Conservation (phyloP, 2,113 vertebrate genomes). For the Helogale parvula region DNA sequence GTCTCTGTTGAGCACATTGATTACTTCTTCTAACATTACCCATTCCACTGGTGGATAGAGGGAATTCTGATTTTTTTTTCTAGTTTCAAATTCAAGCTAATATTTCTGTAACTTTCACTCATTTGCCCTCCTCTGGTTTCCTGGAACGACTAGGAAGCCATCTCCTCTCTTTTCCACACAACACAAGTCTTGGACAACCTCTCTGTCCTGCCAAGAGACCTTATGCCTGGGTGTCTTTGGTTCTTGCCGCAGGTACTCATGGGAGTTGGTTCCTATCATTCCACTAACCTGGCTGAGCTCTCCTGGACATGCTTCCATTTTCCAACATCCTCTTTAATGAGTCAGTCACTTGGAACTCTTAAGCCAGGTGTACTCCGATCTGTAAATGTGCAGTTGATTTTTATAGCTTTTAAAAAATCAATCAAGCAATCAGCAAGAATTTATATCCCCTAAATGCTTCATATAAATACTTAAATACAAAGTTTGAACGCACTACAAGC, state of each 20-base stretch:
- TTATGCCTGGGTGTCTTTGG: neutral
- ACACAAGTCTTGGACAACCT: neutral
- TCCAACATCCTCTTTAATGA: neutral
- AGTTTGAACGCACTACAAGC: slow-evolving; percentile 54
- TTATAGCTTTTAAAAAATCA: slow-evolving; percentile 67
- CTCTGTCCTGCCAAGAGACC: neutral
- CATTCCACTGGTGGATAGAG: neutral
- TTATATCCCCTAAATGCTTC: slow-evolving; percentile 66
- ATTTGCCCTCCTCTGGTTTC: neutral
- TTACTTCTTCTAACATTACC: neutral
- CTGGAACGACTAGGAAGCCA: neutral
- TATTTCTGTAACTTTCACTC: neutral
- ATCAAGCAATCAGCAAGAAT: slow-evolving; percentile 75
- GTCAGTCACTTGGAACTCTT: neutral
- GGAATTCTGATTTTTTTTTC: neutral
- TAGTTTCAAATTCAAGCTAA: neutral
- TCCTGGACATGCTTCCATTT: neutral
- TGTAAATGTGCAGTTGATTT: slow-evolving; percentile 67
- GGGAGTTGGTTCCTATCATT: neutral
- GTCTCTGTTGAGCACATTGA: neutral
- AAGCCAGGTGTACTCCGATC: slow-evolving; percentile 56
- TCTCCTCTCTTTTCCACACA: neutral
- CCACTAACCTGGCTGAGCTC: neutral
- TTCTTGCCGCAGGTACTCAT: neutral
- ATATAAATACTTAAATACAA: slow-evolving; percentile 70